Conservation (phyloP, 2,113 vertebrate genomes). For the Bettongia penicillata region DNA sequence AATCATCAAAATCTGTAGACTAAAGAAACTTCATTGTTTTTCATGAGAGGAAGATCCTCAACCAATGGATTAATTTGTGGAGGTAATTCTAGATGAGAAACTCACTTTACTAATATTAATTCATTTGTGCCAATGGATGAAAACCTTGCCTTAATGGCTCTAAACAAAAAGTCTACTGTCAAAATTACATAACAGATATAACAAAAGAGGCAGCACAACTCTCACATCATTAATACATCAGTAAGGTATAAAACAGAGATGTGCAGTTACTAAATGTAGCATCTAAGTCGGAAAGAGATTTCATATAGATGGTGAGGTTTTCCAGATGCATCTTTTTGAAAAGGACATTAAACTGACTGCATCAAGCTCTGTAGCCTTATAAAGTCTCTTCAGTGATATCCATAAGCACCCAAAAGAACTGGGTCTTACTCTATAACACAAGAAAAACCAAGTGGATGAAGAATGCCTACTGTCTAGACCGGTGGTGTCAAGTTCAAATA, state of each 20-base stretch:
- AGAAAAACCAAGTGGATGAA: not conserved
- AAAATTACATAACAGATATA: not conserved
- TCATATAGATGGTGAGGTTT: not conserved
- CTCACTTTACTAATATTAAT: too few relatives aligned
- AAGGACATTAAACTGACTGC: not conserved
- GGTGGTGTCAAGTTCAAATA: not conserved
- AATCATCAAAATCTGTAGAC: too few relatives aligned
- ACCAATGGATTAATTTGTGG: too few relatives aligned
- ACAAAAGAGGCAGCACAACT: not conserved
- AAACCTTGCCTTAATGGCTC: too few relatives aligned
- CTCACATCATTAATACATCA: not conserved
- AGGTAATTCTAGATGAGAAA: too few relatives aligned
- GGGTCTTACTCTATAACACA: not conserved
- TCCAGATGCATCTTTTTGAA: not conserved
- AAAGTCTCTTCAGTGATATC: not conserved
- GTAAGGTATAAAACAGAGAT: not conserved
- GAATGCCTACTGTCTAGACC: not conserved
- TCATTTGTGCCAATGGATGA: too few relatives aligned
- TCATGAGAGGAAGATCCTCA: too few relatives aligned
- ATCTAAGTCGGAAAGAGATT: not conserved
- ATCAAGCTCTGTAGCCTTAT: not conserved
- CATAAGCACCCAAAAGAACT: not conserved
- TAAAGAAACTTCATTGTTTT: too few relatives aligned
- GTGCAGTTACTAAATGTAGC: not conserved
- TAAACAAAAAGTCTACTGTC: not conserved